Conservation (phyloP, 2,888 invertebrate genomes). For the Oligia fasciuncula region DNA sequence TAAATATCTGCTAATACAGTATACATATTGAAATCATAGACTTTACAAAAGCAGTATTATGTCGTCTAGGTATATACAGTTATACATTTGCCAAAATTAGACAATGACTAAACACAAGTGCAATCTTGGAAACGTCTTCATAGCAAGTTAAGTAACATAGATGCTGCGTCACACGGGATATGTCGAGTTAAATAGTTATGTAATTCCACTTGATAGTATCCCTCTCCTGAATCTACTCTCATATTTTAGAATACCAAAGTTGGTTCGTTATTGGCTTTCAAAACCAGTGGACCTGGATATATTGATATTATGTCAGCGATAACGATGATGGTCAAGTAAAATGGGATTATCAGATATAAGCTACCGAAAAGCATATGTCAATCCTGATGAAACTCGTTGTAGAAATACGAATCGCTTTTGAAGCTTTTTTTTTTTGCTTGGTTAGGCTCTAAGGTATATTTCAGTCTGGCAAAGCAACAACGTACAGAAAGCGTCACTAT, state of each 20-base stretch:
- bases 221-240: neutral
- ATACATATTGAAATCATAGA: neutral
- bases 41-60: neutral
- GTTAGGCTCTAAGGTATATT: neutral
- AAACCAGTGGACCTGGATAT: neutral
- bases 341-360: no score
- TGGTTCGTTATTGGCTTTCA: neutral
- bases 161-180: neutral
- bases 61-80: neutral
- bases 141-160: neutral
- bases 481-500: no score
- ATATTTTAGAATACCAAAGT: neutral
- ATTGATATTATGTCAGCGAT: neutral
- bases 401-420: neutral
- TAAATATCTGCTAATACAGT: no score
- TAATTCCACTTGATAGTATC: neutral
- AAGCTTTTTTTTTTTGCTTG: neutral
- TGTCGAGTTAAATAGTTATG: neutral
- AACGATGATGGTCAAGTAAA: neutral
- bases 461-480: neutral
- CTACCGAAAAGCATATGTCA: neutral
- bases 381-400: neutral
- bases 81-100: neutral
- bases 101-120: neutral
- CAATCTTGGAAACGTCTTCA: neutral